phyloP scores from a whole-genome alignment of 2,113 vertebrate genomes.

The Chaenocephalus aceratus region DNA sequence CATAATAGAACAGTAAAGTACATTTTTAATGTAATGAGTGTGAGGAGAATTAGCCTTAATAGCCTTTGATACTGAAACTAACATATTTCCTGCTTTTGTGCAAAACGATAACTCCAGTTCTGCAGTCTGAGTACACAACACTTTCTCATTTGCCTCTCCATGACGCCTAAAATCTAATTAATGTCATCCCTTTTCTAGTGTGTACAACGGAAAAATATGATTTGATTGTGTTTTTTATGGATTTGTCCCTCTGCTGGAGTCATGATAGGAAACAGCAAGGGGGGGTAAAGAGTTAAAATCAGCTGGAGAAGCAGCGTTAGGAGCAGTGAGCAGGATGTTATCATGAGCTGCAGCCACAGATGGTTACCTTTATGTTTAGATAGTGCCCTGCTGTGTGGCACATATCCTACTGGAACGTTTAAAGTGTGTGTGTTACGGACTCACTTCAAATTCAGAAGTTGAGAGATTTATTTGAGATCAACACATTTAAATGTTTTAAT shows the following conservation, averaged over 20 bases:
- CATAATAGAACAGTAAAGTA: not conserved
- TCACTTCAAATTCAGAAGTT: not conserved
- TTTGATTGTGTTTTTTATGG: not conserved
- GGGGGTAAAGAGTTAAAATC: constrained; percentile 9
- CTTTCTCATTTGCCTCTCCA: not conserved
- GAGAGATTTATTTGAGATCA: not conserved
- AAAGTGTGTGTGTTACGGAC: not conserved
- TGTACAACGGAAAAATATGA: not conserved
- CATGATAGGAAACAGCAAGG: not conserved
- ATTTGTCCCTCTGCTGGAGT: not conserved
- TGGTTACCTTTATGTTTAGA: constrained; percentile 18
- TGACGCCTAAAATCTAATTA: not conserved
- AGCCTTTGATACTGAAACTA: constrained; percentile 8
- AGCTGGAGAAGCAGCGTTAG: constrained; percentile 10
- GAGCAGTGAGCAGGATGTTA: constrained; percentile 25
- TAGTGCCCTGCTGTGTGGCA: constrained; percentile 31
- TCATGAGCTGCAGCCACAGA: constrained; percentile 37
- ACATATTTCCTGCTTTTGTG: not conserved
- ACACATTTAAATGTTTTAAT: not conserved
- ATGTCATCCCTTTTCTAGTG: not conserved
- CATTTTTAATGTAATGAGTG: not conserved
- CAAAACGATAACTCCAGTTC: constrained; percentile 3
- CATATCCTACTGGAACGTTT: not conserved
- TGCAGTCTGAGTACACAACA: constrained; percentile 2
- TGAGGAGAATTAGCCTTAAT: no score